These are phyloP conservation scores for Elephantulus edwardii DNA, from an alignment of 2,113 vertebrate species.

Conservation along the genomic window DNA sequence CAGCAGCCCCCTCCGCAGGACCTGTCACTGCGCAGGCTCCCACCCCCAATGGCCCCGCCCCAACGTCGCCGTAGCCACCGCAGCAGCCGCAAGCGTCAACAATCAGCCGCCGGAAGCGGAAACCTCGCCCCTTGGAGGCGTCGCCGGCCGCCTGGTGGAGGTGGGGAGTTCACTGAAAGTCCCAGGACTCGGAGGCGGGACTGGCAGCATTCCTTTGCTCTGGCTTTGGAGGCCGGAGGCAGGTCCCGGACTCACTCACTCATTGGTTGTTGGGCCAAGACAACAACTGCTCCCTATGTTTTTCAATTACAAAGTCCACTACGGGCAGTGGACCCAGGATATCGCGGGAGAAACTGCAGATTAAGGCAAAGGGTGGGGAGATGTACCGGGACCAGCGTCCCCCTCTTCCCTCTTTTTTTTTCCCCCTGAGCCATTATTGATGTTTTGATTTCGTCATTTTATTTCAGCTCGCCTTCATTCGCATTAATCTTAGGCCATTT, in stretches of 20 bases:
- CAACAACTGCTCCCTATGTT: fast-evolving
- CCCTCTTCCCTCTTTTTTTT: background rate
- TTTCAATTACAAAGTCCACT: background rate
- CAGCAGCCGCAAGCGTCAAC: conserved; percentile 66
- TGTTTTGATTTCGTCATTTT: too few relatives aligned
- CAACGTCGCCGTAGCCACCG: background rate
- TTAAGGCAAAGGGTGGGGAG: background rate
- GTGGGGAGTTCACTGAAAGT: background rate
- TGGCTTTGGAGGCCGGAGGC: fast-evolving
- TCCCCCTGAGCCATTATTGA: background rate
- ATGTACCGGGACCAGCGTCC: background rate
- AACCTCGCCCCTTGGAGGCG: conserved; percentile 38
- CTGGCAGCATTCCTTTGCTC: background rate
- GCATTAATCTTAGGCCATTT: too few relatives aligned
- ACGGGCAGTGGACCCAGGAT: background rate
- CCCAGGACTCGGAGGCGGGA: fast-evolving
- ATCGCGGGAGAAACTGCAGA: background rate
- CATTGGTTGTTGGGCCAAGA: fast-evolving
- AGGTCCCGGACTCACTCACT: fast-evolving
- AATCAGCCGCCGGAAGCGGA: conserved; percentile 75
- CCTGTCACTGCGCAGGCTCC: conserved; percentile 33
- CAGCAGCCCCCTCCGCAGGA: background rate
- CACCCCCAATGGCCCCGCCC: conserved; percentile 2
- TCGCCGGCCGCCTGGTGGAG: background rate
- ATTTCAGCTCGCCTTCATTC: too few relatives aligned